Base-by-base conservation (phyloP, 2,113 vertebrate genomes). In the Butorides virescens region DNA sequence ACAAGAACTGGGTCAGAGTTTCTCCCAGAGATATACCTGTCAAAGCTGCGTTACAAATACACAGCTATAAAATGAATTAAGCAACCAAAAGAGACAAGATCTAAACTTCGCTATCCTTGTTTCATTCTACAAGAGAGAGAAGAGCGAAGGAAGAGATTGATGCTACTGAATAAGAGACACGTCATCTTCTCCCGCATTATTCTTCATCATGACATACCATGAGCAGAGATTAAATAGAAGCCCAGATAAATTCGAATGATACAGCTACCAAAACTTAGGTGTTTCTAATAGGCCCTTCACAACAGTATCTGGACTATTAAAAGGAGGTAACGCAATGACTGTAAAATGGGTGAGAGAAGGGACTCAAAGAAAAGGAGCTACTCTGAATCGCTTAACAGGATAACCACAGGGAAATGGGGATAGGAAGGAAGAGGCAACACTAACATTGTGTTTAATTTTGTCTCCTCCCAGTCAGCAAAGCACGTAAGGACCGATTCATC, bases 41-140 rank as follows among this genome's bases (percentile, higher is more conserved):
- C 89, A 95, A 95, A 97, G 67, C 32, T 53, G 56, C 1, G 3
- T 85, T 92, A 87, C 84, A 97, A 91, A 90, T 82, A 92, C 37
- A 73, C 63, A 85, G 84, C 87, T 92, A 89, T 88, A 95, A 94
- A 95, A 95, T 90, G 62, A 95, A 96, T 95, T 95, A 93, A 90
- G 77, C 91, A 97, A 93, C 93, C 89, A 91, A 87, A 93, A 82
- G 86, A 91, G 86, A 95, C 84, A 96, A 97, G 89, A 97, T 95
- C 89, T 96, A 95, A 96, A 97, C 92, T 85, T 93, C 75, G 77
- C 87, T 95, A 95, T 89, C 77, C 65, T 84, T 89, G 62, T 89
- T 97, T 94, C 71, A 73, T 73, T 88, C 58, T 85, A 79, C 59
- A 95, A 49, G n/a, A 63, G 86, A 66, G 34, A 93, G 75, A 84